Percentiles rank a stretch among this genome's conserved stretches.
These are phyloP conservation scores for Lysiphlebus fabarum DNA, from an alignment of 1,140 invertebrate species.

Conservation along the genomic window DNA sequence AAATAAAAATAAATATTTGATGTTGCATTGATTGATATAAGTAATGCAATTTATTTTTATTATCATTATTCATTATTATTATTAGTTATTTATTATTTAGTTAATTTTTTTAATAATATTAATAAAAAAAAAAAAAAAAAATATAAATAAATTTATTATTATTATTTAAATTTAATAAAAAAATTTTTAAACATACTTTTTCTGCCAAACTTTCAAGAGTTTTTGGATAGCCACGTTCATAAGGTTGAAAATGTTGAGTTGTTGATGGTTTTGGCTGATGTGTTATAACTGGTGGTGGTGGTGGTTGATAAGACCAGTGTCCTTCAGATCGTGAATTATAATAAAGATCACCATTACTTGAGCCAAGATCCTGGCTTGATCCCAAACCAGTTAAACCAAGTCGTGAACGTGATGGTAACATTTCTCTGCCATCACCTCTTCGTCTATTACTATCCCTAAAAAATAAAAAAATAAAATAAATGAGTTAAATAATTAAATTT, in stretches of 20 bases:
- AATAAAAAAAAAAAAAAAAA: neutral
- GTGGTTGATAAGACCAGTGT: slow-evolving; percentile 64
- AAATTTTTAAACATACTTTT: slow-evolving; percentile 58
- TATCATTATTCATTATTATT: too few species aligned
- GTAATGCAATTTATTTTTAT: too few species aligned
- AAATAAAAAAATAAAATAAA: slow-evolving; percentile 1
- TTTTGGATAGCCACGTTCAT: slow-evolving; percentile 82
- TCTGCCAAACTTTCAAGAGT: slow-evolving; percentile 86
- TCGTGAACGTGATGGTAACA: slow-evolving; percentile 69
- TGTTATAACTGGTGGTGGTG: slow-evolving; percentile 78
- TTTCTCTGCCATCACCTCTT: slow-evolving; percentile 69
- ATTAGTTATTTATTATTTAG: too few species aligned
- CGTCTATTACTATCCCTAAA: slow-evolving; percentile 51
- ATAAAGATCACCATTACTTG: slow-evolving; percentile 74
- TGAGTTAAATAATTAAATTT: neutral
- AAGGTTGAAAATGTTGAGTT: slow-evolving; percentile 74
- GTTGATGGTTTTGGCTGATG: slow-evolving; percentile 77
- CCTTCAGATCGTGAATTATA: slow-evolving; percentile 70
- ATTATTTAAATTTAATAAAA: neutral
- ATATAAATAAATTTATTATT: neutral
- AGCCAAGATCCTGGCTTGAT: slow-evolving; percentile 52
- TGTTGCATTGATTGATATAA: too few species aligned
- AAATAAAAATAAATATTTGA: too few species aligned
- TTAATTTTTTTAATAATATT: too few species aligned
- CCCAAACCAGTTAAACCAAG: slow-evolving; percentile 64